phyloP scores from a whole-genome alignment of 2,797 vertebrate genomes.

The Danio choprae region DNA sequence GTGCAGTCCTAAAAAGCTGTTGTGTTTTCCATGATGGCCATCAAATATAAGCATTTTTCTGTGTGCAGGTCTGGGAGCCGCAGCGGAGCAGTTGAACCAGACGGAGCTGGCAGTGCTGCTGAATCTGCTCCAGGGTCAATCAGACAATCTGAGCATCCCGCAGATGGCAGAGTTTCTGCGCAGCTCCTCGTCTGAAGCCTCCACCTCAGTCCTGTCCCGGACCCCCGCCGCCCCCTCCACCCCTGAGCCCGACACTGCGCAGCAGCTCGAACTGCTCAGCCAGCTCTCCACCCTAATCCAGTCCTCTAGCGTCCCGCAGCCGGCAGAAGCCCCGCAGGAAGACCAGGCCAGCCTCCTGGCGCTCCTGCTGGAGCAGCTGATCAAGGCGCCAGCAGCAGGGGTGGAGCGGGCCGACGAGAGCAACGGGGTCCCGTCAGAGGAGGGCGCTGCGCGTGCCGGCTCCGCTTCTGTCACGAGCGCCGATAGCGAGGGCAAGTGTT shows the following conservation, averaged over 20 bases:
- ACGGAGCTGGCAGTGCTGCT: slow-evolving; percentile 92
- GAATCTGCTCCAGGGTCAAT: slow-evolving; percentile 96
- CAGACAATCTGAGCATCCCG: slow-evolving; percentile 87
- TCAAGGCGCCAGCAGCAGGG: slow-evolving; percentile 87
- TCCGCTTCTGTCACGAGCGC: slow-evolving; percentile 72
- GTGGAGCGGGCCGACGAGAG: slow-evolving; percentile 85
- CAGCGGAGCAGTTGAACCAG: slow-evolving; percentile 95
- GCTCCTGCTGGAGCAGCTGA: slow-evolving; percentile 92
- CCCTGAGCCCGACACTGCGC: slow-evolving; percentile 83
- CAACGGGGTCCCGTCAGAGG: slow-evolving; percentile 88
- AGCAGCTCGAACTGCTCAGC: slow-evolving; percentile 89
- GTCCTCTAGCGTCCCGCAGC: slow-evolving; percentile 82
- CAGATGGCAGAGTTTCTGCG: slow-evolving; percentile 96
- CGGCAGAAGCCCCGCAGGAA: slow-evolving; percentile 82
- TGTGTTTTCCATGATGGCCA: background rate
- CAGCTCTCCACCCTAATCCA: slow-evolving; percentile 90
- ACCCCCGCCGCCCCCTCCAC: slow-evolving; percentile 39
- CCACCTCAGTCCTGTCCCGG: slow-evolving; percentile 40
- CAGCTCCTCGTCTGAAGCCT: slow-evolving; percentile 76
- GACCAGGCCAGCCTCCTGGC: slow-evolving; percentile 93
- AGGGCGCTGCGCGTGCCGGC: slow-evolving; percentile 80
- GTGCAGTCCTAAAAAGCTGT: background rate
- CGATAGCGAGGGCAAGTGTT: slow-evolving; percentile 85
- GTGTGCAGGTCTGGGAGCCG: slow-evolving; percentile 84
- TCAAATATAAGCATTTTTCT: background rate